Evolutionary conservation across 2,113 vertebrate species (phyloP), one percentile per base, ranked within the genome.

Genomic region (Neopipo cinnamomea): DNA sequence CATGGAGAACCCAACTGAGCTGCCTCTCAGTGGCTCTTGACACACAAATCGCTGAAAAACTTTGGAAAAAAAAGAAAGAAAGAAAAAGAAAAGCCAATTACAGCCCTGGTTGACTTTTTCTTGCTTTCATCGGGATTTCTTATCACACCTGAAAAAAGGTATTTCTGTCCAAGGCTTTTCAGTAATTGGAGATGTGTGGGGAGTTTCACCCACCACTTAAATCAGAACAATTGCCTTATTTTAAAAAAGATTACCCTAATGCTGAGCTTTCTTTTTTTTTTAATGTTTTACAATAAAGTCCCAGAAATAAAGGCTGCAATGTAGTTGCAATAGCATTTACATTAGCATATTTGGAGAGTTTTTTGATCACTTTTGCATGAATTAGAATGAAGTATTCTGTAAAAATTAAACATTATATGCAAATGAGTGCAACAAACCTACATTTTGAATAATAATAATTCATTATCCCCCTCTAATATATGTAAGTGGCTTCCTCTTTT

Each of bases 391-490:
- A 98, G 94, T 94, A 97, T 94, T 97, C 95, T 85, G 71, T 95
- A 97, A 97, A 97, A 97, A 98, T 98, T 98, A 97, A 98, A 97
- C 96, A 97, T 97, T 97, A 96, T 97, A 97, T 98, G 98, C 95
- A 97, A 98, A 98, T 97, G 87, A 97, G 94, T 83, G 22, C 91
- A 97, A 96, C 97, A 96, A 97, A 89, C 95, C 82, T 92, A 94
- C 94, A 91, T 97, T 97, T 97, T 87, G 93, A 97, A 97, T 97
- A 97, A 97, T 96, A 97, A 97, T 97, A 98, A 97, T 98, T 98
- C 95, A 97, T 98, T 98, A 97, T 96, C 75, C 82, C 67, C 65
- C 76, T 94, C 85, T 97, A 97, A 97, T 97, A 95, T 97, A 97
- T 95, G 93, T 96, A 93, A 97, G 93, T 96, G 85, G 73, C 59